These are phyloP conservation scores for Thermophis baileyi DNA, from an alignment of 2,113 vertebrate species.

Conservation along the genomic window DNA sequence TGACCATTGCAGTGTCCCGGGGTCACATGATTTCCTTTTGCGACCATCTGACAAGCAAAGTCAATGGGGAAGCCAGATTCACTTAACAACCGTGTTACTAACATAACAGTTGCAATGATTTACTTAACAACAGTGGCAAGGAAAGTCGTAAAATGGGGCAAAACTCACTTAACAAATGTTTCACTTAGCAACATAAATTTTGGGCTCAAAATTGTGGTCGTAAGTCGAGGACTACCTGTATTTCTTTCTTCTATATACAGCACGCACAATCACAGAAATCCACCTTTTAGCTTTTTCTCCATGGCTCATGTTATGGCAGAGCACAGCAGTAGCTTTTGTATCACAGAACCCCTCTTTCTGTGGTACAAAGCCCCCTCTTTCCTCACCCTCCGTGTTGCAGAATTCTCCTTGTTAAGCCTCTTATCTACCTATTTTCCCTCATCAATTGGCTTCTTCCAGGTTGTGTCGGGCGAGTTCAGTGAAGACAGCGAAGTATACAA, in stretches of 20 bases:
- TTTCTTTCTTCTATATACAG: background rate
- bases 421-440: background rate
- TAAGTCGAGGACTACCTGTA: too few relatives aligned
- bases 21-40: too few relatives aligned
- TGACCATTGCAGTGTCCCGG: too few relatives aligned
- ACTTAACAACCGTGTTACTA: too few relatives aligned
- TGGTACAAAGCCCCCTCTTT: background rate
- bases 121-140: too few relatives aligned
- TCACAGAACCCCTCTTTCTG: background rate
- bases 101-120: too few relatives aligned
- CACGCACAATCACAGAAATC: background rate
- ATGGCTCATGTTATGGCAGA: background rate
- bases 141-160: too few relatives aligned
- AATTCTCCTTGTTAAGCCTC: background rate
- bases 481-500: conserved; percentile 99
- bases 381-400: background rate
- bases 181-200: too few relatives aligned
- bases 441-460: conserved; percentile 65
- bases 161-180: too few relatives aligned
- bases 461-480: conserved; percentile 97
- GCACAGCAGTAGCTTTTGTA: background rate
- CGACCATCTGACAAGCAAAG: too few relatives aligned
- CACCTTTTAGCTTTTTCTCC: background rate
- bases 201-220: too few relatives aligned
- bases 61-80: too few relatives aligned